Percentiles rank a stretch among this genome's conserved stretches.
These are phyloP conservation scores for Leptinotarsa texana DNA, from an alignment of 1,140 invertebrate species.

Conservation along the genomic window DNA sequence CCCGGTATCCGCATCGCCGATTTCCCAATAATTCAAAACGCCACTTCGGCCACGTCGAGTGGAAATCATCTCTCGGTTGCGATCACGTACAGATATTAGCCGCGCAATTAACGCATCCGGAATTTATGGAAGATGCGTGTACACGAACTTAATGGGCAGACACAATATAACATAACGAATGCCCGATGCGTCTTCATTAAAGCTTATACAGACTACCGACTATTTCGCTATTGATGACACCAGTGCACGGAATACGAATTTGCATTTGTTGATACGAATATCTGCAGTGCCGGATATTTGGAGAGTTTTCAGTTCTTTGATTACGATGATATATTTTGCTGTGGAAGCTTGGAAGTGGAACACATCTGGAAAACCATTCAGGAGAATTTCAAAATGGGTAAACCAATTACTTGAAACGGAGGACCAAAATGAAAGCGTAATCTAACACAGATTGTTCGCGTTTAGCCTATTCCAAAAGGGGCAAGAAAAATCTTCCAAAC, in stretches of 20 bases:
- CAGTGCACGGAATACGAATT: conserved; percentile 28
- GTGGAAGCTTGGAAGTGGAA: too few species aligned
- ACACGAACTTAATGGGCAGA: conserved; percentile 30
- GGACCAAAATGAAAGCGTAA: too few species aligned
- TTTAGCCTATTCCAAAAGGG: too few species aligned
- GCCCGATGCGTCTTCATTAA: conserved; percentile 36
- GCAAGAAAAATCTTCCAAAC: too few species aligned
- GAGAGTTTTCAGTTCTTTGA: too few species aligned
- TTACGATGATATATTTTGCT: too few species aligned
- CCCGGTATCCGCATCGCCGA: conserved; percentile 5
- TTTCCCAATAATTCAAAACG: background rate
- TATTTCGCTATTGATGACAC: conserved; percentile 33
- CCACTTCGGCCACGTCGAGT: background rate
- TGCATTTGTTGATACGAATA: background rate
- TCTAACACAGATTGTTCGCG: too few species aligned
- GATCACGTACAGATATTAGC: conserved; percentile 29
- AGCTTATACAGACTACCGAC: conserved; percentile 24
- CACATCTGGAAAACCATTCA: too few species aligned
- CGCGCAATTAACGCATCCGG: conserved; percentile 32
- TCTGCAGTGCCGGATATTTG: background rate
- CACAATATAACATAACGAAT: conserved; percentile 34
- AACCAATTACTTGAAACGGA: too few species aligned
- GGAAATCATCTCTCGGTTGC: background rate
- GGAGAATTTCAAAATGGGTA: too few species aligned
- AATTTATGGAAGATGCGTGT: conserved; percentile 35